phyloP scores from a whole-genome alignment of 2,888 invertebrate species.

The Lathronympha strigana region DNA sequence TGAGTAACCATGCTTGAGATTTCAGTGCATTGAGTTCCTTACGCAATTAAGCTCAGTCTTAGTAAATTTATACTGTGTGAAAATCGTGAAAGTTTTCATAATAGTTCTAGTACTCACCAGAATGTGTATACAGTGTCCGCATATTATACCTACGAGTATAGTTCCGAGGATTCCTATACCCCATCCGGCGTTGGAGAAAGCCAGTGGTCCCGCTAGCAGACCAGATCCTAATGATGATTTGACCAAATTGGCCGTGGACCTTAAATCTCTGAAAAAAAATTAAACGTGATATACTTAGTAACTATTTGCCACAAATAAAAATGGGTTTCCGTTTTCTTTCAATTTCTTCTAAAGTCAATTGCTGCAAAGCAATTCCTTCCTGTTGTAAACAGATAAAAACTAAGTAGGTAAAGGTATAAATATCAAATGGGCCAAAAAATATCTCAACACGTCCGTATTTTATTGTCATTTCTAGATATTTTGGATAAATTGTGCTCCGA shows the following conservation, averaged over 20 bases:
- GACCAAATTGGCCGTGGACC: constrained; percentile 75
- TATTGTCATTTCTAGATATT: too few relatives aligned
- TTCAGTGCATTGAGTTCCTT: not conserved
- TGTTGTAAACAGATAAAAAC: too few relatives aligned
- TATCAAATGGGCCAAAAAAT: too few relatives aligned
- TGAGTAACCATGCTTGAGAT: too few relatives aligned
- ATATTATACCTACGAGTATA: constrained; percentile 70
- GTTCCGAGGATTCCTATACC: constrained; percentile 85
- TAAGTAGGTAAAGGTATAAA: too few relatives aligned
- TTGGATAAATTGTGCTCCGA: too few relatives aligned
- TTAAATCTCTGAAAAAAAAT: constrained; percentile 64
- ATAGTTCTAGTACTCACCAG: constrained; percentile 63
- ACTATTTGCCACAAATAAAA: not conserved
- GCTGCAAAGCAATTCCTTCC: too few relatives aligned
- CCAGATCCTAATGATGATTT: constrained; percentile 88
- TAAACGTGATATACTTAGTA: not conserved
- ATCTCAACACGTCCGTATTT: too few relatives aligned
- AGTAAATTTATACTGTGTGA: too few relatives aligned
- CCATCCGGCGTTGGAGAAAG: constrained; percentile 88
- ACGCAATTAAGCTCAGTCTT: too few relatives aligned
- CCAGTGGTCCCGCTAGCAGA: constrained; percentile 88
- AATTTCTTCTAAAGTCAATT: too few relatives aligned
- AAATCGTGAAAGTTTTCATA: too few relatives aligned
- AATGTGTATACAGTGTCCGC: constrained; percentile 78
- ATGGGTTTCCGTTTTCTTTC: not conserved